Base-by-base conservation (phyloP, 2,888 invertebrate genomes). In the Balanococcus diminutus region DNA sequence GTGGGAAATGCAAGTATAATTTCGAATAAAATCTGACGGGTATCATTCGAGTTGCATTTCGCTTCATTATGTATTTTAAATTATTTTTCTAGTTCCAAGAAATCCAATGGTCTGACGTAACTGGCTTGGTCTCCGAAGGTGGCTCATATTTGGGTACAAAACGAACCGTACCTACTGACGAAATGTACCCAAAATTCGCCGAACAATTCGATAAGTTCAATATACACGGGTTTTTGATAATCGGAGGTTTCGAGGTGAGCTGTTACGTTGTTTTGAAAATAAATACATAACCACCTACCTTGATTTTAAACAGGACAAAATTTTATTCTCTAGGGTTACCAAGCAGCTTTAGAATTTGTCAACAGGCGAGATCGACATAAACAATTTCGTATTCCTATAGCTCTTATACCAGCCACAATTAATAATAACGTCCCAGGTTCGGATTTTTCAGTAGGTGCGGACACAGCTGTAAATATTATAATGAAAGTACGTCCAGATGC, bases 361-460 rank as follows among this genome's bases (percentile, higher is more conserved):
- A 95, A 96, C 88, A 93, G 92, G 4, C 92, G 97, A 32, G 90
- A 92, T 0, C 92, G 94, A 88, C 94, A 93, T 91, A 93, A 93
- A 0, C 96, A 96, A 89, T 96, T 99, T 90, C 94, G 95, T 89
- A 96, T 99, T 89, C 99, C 99, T 0, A 94, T 99, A 88, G 95
- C 96, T 87, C 96, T 98, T 88, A 94, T 99, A 75, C 99, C 99
- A 0, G 94, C 98, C 51, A 99, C 99, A 31, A 99, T 99, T 90
- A 98, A 98, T 89, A 99, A 99, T 92, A 99, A 99, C 90, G 97
- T 99, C 85, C 99, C 99, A 86, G 99, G 99, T 84, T 98, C 98
- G 0, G 98, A 98, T 90, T 98, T 98, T 91, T 97, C 97, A 2
- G 92, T 99, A 75, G 99, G 99, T 86, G 95, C 96, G 87, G 99